Evolutionary conservation across 2,113 vertebrate genomes (phyloP).

Genomic region (Peromyscus californicus): DNA sequence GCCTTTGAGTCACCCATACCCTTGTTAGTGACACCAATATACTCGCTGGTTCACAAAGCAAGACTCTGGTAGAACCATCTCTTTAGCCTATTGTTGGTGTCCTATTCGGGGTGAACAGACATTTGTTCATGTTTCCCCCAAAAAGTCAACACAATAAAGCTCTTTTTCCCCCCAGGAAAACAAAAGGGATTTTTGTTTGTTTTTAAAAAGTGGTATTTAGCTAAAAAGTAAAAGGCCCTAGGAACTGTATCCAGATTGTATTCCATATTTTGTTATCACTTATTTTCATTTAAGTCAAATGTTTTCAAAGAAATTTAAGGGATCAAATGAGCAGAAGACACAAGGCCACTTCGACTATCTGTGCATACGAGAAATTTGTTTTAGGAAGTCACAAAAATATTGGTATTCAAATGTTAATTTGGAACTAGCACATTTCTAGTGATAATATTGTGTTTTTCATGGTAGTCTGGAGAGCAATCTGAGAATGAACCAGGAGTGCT

Average conservation of each 20-base stretch:
- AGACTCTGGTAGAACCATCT: not conserved
- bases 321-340: conserved; percentile 32
- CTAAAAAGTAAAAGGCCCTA: conserved; percentile 10
- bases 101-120: not conserved
- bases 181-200: not conserved
- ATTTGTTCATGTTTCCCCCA: not conserved
- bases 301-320: conserved; percentile 44
- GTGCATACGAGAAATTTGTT: not conserved
- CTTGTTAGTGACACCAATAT: not conserved
- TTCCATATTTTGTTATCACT: conserved; percentile 36
- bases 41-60: not conserved
- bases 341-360: not conserved
- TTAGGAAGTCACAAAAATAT: conserved; percentile 59
- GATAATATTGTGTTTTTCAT: conserved; percentile 60
- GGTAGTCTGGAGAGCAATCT: conserved; percentile 53
- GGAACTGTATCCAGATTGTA: conserved; percentile 5
- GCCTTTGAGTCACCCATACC: not conserved
- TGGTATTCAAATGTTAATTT: conserved; percentile 61
- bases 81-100: not conserved
- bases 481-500: not conserved
- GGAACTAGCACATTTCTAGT: conserved; percentile 66
- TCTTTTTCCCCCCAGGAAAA: not conserved
- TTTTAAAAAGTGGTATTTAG: not conserved
- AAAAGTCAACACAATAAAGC: not conserved
- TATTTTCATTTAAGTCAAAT: not conserved